Percentiles rank a stretch among this genome's conserved stretches.
Evolutionary conservation across 2,888 invertebrate species (phyloP).

Genomic region (Lacanobia wlatinum): DNA sequence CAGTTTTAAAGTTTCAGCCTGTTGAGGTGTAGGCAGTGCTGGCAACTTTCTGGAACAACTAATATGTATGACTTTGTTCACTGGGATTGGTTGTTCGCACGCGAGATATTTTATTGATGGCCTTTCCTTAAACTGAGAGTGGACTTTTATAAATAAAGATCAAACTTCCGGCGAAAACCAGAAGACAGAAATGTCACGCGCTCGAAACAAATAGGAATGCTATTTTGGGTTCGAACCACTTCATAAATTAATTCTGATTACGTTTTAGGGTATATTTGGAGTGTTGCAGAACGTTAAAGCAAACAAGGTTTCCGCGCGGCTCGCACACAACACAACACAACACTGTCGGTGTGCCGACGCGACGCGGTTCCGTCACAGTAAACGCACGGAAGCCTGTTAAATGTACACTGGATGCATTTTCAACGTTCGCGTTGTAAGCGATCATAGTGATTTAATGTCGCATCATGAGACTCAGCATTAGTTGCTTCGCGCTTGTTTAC

Average conservation of each 20-base stretch:
- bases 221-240: slow-evolving; percentile 25
- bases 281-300: slow-evolving; percentile 14
- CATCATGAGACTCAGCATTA: slow-evolving; percentile 32
- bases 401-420: slow-evolving; percentile 48
- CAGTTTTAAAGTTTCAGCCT: slow-evolving; percentile 51
- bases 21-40: slow-evolving; percentile 25
- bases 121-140: slow-evolving; percentile 27
- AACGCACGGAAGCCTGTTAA: slow-evolving; percentile 44
- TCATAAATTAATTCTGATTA: slow-evolving; percentile 24
- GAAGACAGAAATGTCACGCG: slow-evolving; percentile 7
- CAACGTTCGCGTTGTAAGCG: slow-evolving; percentile 31
- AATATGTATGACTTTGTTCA: slow-evolving; percentile 28
- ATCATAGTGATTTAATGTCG: slow-evolving; percentile 56
- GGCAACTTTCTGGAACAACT: slow-evolving; percentile 10
- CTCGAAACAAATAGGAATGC: slow-evolving; percentile 15
- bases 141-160: slow-evolving; percentile 45
- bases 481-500: slow-evolving; percentile 17
- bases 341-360: slow-evolving; percentile 5
- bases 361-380: slow-evolving; percentile 19
- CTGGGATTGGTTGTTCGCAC: slow-evolving; percentile 30
- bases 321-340: slow-evolving; percentile 1
- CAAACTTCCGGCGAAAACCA: slow-evolving; percentile 20
- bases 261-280: slow-evolving; percentile 17
- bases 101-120: slow-evolving; percentile 42
- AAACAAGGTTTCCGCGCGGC: slow-evolving; percentile 17